phyloP scores from a whole-genome alignment of 2,113 vertebrate genomes.

The Cyanoderma ruficeps region DNA sequence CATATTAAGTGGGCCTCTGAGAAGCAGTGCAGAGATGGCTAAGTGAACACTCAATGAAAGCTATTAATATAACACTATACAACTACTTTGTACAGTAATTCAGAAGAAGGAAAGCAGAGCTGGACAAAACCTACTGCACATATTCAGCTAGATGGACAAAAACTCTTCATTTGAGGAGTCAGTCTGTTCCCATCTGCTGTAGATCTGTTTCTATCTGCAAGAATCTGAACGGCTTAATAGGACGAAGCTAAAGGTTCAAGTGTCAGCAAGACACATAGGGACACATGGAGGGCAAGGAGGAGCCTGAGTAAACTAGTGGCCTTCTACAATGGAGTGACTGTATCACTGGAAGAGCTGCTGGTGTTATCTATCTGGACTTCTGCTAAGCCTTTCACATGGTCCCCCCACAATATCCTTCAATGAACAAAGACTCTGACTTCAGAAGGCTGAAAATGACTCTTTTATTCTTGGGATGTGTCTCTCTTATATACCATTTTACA shows the following conservation, averaged over 20 bases:
- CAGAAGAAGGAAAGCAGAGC: neutral
- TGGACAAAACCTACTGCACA: neutral
- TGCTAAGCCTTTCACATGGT: neutral
- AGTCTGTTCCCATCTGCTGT: neutral
- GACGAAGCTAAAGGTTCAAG: neutral
- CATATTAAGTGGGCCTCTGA: neutral
- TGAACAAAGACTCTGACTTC: no score
- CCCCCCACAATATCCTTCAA: neutral
- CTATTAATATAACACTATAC: neutral
- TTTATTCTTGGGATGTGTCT: no score
- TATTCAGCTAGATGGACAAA: neutral
- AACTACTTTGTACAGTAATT: neutral
- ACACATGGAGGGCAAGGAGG: neutral
- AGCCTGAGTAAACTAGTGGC: neutral
- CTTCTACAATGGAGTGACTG: neutral
- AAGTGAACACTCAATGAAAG: neutral
- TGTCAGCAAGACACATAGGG: neutral
- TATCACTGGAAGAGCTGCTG: neutral
- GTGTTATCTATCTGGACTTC: neutral
- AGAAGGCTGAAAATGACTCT: no score
- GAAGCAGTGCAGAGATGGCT: neutral
- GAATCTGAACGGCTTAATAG: neutral
- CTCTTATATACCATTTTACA: no score
- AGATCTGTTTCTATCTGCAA: neutral
- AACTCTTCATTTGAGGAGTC: neutral